These are phyloP conservation scores for Burhinus oedicnemus DNA, from an alignment of 2,113 vertebrate species.

Conservation along the genomic window DNA sequence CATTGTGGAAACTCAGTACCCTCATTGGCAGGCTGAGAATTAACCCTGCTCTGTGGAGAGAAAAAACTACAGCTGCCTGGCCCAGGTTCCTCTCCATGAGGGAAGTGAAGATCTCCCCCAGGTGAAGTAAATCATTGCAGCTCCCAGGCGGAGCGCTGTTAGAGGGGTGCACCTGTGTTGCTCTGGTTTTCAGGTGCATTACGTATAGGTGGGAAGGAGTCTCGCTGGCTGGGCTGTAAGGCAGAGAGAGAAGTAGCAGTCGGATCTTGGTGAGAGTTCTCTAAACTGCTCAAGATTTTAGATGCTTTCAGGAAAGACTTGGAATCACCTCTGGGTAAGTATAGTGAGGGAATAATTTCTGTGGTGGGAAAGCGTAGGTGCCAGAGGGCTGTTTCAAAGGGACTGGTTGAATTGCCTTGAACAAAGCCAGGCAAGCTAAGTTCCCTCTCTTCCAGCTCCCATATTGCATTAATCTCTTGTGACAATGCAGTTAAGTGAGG, in stretches of 20 bases:
- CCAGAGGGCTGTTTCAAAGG: neutral
- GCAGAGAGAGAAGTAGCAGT: neutral
- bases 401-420: neutral
- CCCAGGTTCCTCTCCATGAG: neutral
- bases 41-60: neutral
- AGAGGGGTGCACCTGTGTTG: no score
- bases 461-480: neutral
- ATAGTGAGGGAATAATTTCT: neutral
- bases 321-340: neutral
- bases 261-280: neutral
- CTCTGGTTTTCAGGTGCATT: neutral
- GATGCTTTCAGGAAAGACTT: neutral
- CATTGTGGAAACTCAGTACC: neutral
- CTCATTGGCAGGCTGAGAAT: neutral
- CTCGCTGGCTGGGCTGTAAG: fast-evolving
- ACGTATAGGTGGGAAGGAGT: neutral
- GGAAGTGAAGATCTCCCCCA: neutral
- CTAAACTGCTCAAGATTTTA: neutral
- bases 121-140: neutral
- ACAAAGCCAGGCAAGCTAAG: neutral
- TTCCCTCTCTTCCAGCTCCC: neutral
- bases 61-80: neutral
- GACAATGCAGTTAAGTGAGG: neutral
- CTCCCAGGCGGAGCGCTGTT: neutral
- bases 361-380: neutral